Conservation (phyloP, 2,113 vertebrate species). For the Chroicocephalus ridibundus region DNA sequence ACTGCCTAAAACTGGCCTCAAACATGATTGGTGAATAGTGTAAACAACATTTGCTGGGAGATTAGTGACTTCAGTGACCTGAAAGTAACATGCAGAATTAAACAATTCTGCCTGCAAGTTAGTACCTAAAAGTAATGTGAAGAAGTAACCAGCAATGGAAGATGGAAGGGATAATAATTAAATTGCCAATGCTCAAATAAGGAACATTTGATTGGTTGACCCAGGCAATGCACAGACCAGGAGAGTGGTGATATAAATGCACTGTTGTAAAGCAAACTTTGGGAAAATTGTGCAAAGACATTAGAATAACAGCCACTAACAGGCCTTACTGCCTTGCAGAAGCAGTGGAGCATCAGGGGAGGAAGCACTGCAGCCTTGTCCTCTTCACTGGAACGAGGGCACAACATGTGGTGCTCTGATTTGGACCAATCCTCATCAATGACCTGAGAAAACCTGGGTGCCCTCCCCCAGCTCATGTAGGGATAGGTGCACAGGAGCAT, state of each 20-base stretch:
- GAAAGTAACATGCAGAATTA: not conserved
- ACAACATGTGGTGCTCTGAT: not conserved
- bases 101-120: not conserved
- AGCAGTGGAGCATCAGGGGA: not conserved
- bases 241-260: not conserved
- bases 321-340: not conserved
- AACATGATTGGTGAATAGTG: not conserved
- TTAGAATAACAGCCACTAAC: not conserved
- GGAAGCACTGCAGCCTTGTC: not conserved
- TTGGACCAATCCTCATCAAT: not conserved
- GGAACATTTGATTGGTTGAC: not conserved
- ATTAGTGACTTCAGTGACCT: not conserved
- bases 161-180: not conserved
- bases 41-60: not conserved
- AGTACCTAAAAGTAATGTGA: not conserved
- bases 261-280: not conserved
- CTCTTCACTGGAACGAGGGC: not conserved
- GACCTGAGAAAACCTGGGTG: not conserved
- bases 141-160: not conserved
- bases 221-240: not conserved
- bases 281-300: not conserved
- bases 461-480: not conserved
- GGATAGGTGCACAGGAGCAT: not conserved
- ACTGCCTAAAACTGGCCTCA: not conserved
- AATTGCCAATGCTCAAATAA: not conserved